phyloP scores from a whole-genome alignment of 1,140 invertebrate genomes.

The Patella vulgata region DNA sequence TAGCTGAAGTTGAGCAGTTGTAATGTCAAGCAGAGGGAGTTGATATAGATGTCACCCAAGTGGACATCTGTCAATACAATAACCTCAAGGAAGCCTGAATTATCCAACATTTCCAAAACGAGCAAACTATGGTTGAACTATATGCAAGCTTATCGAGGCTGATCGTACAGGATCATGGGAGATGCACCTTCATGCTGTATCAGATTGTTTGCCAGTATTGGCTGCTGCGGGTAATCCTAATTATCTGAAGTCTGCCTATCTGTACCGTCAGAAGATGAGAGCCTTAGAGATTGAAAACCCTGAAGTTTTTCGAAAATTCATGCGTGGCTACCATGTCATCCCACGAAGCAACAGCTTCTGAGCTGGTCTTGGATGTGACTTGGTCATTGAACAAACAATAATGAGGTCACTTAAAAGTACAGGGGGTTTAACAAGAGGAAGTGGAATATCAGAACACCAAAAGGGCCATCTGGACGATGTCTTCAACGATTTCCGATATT shows the following conservation, averaged over 20 bases:
- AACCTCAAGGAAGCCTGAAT: too few species aligned
- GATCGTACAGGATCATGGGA: constrained; percentile 48
- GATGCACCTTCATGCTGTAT: constrained; percentile 33
- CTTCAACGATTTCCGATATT: too few species aligned
- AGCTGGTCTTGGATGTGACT: constrained; percentile 61
- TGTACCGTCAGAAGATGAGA: constrained; percentile 68
- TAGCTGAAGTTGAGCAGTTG: too few species aligned
- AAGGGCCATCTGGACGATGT: constrained; percentile 32
- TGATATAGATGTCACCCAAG: too few species aligned
- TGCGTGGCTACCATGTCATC: constrained; percentile 30
- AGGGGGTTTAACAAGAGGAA: constrained; percentile 32
- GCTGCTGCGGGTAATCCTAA: too few species aligned
- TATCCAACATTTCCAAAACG: too few species aligned
- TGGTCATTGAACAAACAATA: constrained; percentile 51
- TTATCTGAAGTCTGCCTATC: constrained; percentile 66
- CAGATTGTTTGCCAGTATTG: constrained; percentile 64
- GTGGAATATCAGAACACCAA: constrained; percentile 37
- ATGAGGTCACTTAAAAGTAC: constrained; percentile 47
- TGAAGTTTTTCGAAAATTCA: constrained; percentile 48
- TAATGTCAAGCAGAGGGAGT: too few species aligned
- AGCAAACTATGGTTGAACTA: constrained; percentile 50
- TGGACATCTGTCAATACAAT: too few species aligned
- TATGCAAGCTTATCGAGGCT: constrained; percentile 38
- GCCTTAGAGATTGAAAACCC: constrained; percentile 35
- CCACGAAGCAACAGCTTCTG: constrained; percentile 58